phyloP scores from a whole-genome alignment of 1,140 invertebrate species.

The Drosophila arawakana region DNA sequence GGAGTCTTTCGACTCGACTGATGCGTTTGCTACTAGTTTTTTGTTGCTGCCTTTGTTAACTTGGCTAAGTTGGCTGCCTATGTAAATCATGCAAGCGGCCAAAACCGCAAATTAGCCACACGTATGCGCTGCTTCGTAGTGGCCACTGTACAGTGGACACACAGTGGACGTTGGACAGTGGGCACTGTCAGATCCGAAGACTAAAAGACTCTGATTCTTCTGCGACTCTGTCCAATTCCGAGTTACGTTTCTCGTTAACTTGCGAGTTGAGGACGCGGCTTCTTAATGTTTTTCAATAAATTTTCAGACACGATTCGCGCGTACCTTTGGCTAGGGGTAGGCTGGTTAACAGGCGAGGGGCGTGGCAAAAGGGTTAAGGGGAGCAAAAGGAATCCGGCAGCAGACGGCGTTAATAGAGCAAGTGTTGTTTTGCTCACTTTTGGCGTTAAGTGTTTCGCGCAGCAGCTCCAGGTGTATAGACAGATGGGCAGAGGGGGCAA shows the following conservation, averaged over 20 bases:
- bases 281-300: constrained; percentile 77
- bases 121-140: constrained; percentile 34
- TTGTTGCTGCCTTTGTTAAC: constrained; percentile 3
- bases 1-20: background rate
- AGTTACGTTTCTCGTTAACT: constrained; percentile 68
- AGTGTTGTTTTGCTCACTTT: constrained; percentile 84
- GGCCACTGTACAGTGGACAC: too few species aligned
- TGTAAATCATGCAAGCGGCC: constrained; percentile 65
- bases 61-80: constrained; percentile 29
- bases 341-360: background rate
- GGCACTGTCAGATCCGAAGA: background rate
- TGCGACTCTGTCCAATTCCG: constrained; percentile 15
- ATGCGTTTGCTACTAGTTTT: constrained; percentile 22
- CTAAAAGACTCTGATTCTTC: background rate
- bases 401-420: constrained; percentile 80
- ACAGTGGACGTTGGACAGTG: too few species aligned
- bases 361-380: background rate
- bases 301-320: constrained; percentile 54
- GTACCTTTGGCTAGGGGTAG: background rate
- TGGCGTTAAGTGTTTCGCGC: constrained; percentile 84
- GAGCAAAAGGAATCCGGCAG: constrained; percentile 10
- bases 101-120: constrained; percentile 80
- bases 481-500: background rate
- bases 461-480: background rate
- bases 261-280: constrained; percentile 15